Evolutionary conservation across 2,797 vertebrate species (phyloP).

Genomic region (Diceros bicornis): DNA sequence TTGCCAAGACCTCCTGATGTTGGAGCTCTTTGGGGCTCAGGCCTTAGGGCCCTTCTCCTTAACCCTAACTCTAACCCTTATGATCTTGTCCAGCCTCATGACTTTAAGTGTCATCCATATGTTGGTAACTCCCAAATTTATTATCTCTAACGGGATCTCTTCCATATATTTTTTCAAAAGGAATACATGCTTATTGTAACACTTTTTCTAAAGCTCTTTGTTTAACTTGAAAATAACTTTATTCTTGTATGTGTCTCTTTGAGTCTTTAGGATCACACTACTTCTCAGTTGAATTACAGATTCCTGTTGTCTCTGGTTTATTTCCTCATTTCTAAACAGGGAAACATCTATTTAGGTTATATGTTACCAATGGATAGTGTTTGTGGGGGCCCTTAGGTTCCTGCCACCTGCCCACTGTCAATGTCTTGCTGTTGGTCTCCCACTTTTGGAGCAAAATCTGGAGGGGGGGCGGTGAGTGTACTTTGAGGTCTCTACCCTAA

Average conservation of each 20-base stretch:
- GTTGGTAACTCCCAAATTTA: not conserved
- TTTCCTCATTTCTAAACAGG: slow-evolving; percentile 37
- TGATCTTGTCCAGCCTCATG: not conserved
- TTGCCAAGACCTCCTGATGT: not conserved
- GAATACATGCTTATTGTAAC: not conserved
- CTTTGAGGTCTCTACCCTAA: not conserved
- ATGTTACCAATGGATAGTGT: not conserved
- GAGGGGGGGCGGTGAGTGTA: not conserved
- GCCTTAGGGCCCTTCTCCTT: not conserved
- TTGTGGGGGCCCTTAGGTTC: not conserved
- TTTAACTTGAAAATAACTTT: not conserved
- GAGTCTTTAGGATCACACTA: not conserved
- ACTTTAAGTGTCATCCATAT: not conserved
- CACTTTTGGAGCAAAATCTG: not conserved
- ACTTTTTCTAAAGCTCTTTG: not conserved
- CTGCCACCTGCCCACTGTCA: accelerated
- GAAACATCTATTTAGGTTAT: not conserved
- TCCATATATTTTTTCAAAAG: not conserved
- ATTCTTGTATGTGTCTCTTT: not conserved
- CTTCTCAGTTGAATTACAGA: not conserved
- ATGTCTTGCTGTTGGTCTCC: not conserved
- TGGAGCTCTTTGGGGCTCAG: not conserved
- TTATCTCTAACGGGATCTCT: not conserved
- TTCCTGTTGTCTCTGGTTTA: not conserved
- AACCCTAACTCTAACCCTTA: too few relatives aligned